Evolutionary conservation across 1,140 invertebrate genomes (phyloP).

Genomic region (Leptinotarsa undecemlineata): DNA sequence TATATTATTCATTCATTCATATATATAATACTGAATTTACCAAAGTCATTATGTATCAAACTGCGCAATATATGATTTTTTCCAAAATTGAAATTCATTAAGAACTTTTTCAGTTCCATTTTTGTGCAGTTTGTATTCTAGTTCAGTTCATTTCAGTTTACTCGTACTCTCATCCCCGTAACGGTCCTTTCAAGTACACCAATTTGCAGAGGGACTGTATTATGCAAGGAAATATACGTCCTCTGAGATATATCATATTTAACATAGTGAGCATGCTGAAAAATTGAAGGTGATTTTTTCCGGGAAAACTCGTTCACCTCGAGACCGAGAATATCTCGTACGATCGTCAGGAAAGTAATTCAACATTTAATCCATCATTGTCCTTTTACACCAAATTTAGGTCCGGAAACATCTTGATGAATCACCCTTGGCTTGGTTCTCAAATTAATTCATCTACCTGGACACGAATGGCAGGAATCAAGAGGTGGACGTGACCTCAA

Average conservation of each 20-base stretch:
- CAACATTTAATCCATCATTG: constrained; percentile 2
- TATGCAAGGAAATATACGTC: neutral
- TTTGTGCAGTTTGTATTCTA: too few species aligned
- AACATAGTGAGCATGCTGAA: neutral
- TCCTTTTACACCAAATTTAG: constrained; percentile 5
- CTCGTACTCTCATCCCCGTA: too few species aligned
- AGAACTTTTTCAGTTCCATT: too few species aligned
- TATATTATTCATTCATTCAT: too few species aligned
- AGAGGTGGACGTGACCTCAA: neutral
- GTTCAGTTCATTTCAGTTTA: too few species aligned
- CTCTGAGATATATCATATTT: neutral
- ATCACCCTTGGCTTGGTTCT: neutral
- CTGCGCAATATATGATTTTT: too few species aligned
- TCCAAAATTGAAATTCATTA: too few species aligned
- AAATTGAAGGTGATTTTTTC: constrained; percentile 2
- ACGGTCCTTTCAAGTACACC: too few species aligned
- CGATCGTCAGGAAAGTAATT: neutral
- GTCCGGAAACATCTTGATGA: constrained; percentile 7
- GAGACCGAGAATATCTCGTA: neutral
- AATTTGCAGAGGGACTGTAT: too few species aligned
- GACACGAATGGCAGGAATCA: neutral
- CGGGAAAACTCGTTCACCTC: neutral
- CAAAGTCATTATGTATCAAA: too few species aligned
- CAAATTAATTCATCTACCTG: neutral
- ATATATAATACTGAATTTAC: too few species aligned